A percentile compares a stretch with the other conserved stretches of the same genome.
Conservation (phyloP, 2,888 invertebrate genomes). For the Ommatoiulus sabulosus region DNA sequence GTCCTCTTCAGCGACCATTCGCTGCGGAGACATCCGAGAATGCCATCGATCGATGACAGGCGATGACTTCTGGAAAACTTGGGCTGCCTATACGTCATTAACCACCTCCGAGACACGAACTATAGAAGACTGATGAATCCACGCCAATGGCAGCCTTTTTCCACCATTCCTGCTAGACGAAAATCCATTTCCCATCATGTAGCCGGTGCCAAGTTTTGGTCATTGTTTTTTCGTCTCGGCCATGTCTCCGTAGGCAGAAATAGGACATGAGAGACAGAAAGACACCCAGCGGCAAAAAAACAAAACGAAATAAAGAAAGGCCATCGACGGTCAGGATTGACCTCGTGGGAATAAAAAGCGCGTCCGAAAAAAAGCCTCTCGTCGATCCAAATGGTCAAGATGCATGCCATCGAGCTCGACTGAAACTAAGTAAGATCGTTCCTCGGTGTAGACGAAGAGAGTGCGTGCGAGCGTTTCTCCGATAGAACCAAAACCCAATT, state of each 20-base stretch:
- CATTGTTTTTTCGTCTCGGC: not conserved
- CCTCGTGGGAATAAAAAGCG: constrained; percentile 6
- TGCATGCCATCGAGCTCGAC: not conserved
- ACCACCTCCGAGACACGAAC: not conserved
- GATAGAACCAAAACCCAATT: constrained; percentile 52
- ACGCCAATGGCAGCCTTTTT: not conserved
- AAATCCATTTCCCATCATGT: not conserved
- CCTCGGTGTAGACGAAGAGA: not conserved
- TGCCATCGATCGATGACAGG: not conserved
- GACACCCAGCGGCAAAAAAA: constrained; percentile 13
- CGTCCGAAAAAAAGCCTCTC: not conserved
- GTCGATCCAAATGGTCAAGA: not conserved
- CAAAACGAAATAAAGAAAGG: constrained; percentile 8
- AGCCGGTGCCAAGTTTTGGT: not conserved
- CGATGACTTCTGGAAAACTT: not conserved
- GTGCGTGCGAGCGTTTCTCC: not conserved
- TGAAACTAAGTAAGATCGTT: not conserved
- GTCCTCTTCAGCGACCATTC: too few relatives aligned
- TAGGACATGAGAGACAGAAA: not conserved
- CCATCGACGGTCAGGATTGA: not conserved
- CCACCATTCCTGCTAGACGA: not conserved
- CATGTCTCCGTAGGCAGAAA: not conserved
- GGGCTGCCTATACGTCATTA: not conserved
- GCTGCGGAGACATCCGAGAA: not conserved
- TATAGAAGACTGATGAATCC: not conserved